Conservation (phyloP, 2,888 invertebrate species). For the Drosophila paucipuncta region DNA sequence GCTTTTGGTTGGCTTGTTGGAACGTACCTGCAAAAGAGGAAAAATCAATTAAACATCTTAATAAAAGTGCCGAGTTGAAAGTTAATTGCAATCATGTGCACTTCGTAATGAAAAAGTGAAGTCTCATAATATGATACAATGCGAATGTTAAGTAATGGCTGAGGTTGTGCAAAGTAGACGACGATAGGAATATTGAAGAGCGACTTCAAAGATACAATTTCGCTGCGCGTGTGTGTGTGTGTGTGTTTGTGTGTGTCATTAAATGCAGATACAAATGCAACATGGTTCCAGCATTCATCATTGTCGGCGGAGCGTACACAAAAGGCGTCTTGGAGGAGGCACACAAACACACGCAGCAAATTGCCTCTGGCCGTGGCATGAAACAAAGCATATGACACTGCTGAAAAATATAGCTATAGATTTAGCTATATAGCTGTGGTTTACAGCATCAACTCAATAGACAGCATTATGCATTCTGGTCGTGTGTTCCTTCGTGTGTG, state of each 20-base stretch:
- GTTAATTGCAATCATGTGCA: conserved; percentile 14
- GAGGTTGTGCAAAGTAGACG: conserved; percentile 14
- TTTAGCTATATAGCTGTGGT: conserved; percentile 12
- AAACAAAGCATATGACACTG: conserved; percentile 45
- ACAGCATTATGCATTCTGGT: conserved; percentile 73
- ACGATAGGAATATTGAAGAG: conserved; percentile 39
- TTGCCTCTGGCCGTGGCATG: conserved; percentile 62
- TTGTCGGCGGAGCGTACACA: conserved; percentile 20
- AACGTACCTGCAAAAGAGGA: conserved; percentile 76
- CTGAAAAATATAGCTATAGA: conserved; percentile 19
- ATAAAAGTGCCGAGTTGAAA: conserved; percentile 22
- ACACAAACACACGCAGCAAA: not conserved
- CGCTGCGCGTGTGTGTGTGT: not conserved
- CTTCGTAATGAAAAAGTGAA: conserved; percentile 10
- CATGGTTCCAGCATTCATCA: conserved; percentile 31
- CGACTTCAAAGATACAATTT: conserved; percentile 59
- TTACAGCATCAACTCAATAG: conserved; percentile 49
- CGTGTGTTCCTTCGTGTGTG: conserved; percentile 46
- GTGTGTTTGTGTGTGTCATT: conserved; percentile 20
- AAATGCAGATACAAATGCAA: conserved; percentile 45
- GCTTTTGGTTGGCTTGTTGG: conserved; percentile 64
- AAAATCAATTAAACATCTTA: conserved; percentile 10
- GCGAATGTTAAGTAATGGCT: conserved; percentile 8
- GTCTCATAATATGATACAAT: conserved; percentile 14
- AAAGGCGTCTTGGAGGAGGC: conserved; percentile 4